phyloP scores from a whole-genome alignment of 2,797 vertebrate genomes.

The Philypnodon macrostomus region DNA sequence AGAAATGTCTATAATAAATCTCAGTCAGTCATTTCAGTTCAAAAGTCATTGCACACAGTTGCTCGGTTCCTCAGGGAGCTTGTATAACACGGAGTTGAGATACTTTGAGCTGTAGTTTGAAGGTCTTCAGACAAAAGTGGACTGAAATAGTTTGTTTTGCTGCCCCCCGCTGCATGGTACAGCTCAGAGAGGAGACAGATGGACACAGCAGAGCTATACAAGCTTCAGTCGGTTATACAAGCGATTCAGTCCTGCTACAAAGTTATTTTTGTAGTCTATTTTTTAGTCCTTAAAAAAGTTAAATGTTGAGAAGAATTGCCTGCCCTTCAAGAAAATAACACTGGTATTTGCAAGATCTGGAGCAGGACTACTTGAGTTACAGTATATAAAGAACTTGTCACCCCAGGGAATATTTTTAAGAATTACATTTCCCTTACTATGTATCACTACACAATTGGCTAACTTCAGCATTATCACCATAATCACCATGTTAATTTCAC shows the following conservation, averaged over 20 bases:
- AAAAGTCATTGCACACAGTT: background rate
- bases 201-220: conserved; percentile 52
- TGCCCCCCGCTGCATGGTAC: conserved; percentile 34
- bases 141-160: conserved; percentile 47
- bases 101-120: conserved; percentile 21
- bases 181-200: conserved; percentile 62
- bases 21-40: background rate
- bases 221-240: conserved; percentile 29
- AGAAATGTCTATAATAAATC: too few relatives aligned
- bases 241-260: too few relatives aligned
- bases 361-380: too few relatives aligned
- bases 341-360: too few relatives aligned
- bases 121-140: conserved; percentile 26
- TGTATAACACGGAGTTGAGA: background rate
- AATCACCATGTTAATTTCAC: too few relatives aligned
- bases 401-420: too few relatives aligned
- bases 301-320: background rate
- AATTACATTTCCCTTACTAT: too few relatives aligned
- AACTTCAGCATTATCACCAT: too few relatives aligned
- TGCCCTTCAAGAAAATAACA: too few relatives aligned
- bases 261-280: background rate
- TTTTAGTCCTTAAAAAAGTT: background rate
- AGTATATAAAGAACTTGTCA: too few relatives aligned
- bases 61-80: background rate
- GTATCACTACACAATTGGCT: too few relatives aligned